A percentile compares a stretch with the other conserved stretches of the same genome.
Evolutionary conservation across 1,140 invertebrate genomes (phyloP).

Genomic region (Lordiphosa mommai): DNA sequence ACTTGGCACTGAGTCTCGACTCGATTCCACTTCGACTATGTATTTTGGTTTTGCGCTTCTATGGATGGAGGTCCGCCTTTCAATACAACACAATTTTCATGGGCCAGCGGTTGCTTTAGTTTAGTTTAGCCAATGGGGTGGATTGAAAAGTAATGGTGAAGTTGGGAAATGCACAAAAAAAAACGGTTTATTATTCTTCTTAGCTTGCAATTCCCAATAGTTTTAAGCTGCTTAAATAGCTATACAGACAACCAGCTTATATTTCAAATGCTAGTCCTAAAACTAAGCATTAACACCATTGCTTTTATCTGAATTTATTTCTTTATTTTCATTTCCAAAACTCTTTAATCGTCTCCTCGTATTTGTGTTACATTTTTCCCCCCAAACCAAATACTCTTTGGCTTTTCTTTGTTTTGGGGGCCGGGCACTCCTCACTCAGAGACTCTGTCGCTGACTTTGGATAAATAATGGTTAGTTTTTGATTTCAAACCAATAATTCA

Average conservation of each 20-base stretch:
- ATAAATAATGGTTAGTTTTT: slow-evolving; percentile 73
- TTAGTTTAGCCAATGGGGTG: slow-evolving; percentile 2
- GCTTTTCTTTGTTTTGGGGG: slow-evolving; percentile 24
- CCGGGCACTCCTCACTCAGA: slow-evolving; percentile 32
- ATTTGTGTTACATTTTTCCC: slow-evolving; percentile 11
- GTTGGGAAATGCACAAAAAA: not conserved
- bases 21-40: slow-evolving; percentile 11
- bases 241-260: too few species aligned
- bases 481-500: slow-evolving; percentile 68
- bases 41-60: slow-evolving; percentile 25
- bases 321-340: too few species aligned
- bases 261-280: too few species aligned
- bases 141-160: not conserved
- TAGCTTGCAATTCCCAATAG: too few species aligned
- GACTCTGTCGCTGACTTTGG: slow-evolving; percentile 1
- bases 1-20: slow-evolving; percentile 22
- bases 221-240: too few species aligned
- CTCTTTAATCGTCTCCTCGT: slow-evolving; percentile 3
- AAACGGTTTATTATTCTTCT: not conserved
- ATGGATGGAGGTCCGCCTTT: slow-evolving; percentile 22
- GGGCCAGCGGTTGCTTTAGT: slow-evolving; percentile 18
- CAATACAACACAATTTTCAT: slow-evolving; percentile 39
- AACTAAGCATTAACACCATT: too few species aligned
- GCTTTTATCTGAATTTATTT: too few species aligned
- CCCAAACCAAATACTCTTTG: slow-evolving; percentile 8